phyloP scores from a whole-genome alignment of 1,140 invertebrate genomes.

The Bombus balteatus region DNA sequence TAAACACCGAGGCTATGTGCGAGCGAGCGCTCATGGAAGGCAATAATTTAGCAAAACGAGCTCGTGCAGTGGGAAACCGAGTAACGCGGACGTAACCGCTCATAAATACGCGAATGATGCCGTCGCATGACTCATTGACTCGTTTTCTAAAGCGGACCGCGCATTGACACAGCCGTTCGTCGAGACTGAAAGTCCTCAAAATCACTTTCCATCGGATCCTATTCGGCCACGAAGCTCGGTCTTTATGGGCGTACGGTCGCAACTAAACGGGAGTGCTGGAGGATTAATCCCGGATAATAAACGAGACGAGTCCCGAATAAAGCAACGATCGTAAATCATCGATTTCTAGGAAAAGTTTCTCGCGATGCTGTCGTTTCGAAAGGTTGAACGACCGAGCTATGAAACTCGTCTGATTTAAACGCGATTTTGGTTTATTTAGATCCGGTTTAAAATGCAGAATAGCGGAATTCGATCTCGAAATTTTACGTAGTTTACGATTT shows the following conservation, averaged over 20 bases:
- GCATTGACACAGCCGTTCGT: neutral
- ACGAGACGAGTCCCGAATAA: conserved; percentile 24
- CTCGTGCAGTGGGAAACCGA: neutral
- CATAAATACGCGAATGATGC: conserved; percentile 47
- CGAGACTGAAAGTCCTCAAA: conserved; percentile 28
- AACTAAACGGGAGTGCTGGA: neutral
- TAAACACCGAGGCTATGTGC: neutral
- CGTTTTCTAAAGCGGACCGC: conserved; percentile 24
- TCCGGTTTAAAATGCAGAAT: too few relatives aligned
- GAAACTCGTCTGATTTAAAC: neutral
- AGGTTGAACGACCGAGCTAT: neutral
- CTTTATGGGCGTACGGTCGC: too few relatives aligned
- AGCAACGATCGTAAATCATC: conserved; percentile 25
- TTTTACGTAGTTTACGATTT: too few relatives aligned
- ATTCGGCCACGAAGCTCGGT: neutral
- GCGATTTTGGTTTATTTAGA: neutral
- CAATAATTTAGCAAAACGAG: conserved; percentile 23
- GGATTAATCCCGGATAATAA: conserved; percentile 23
- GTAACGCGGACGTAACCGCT: neutral
- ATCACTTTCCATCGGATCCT: conserved; percentile 35
- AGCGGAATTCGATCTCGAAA: too few relatives aligned
- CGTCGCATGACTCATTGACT: conserved; percentile 39
- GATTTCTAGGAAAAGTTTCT: conserved; percentile 14
- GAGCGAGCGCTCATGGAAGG: neutral
- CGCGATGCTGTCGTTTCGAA: neutral